These are phyloP conservation scores for Neocrepidodera transversa DNA, from an alignment of 2,888 invertebrate genomes.

Conservation along the genomic window DNA sequence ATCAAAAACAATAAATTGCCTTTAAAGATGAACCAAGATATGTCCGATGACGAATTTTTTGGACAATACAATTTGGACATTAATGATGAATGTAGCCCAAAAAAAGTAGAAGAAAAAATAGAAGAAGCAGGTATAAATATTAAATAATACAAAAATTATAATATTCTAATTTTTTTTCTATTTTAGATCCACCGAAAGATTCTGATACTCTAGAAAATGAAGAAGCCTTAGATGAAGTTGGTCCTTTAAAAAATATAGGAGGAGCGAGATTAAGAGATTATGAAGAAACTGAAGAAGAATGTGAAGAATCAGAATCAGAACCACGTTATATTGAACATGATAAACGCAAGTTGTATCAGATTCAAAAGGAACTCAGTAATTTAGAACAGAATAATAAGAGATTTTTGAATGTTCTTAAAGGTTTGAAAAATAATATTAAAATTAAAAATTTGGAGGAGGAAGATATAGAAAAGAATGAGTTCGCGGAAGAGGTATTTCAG, in stretches of 20 bases:
- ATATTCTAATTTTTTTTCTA: no score
- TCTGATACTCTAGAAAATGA: no score
- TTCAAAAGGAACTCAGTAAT: background rate
- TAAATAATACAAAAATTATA: no score
- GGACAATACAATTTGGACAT: constrained; percentile 1
- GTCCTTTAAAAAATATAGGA: background rate
- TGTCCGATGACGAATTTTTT: constrained; percentile 7
- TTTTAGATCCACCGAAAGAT: no score
- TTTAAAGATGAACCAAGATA: background rate
- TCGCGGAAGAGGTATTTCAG: background rate
- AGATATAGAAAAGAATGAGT: background rate
- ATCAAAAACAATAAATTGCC: background rate
- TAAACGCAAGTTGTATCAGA: background rate
- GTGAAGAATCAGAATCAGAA: background rate
- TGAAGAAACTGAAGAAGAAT: background rate
- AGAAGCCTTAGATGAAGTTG: background rate
- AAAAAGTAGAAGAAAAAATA: background rate
- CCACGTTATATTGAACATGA: background rate
- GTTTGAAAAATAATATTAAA: background rate
- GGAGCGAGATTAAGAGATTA: background rate
- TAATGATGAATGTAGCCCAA: background rate
- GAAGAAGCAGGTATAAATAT: background rate
- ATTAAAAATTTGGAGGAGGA: background rate
- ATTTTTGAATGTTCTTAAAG: background rate
- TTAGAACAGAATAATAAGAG: background rate